phyloP scores from a whole-genome alignment of 2,888 invertebrate genomes.

The Diadegma fenestrale region DNA sequence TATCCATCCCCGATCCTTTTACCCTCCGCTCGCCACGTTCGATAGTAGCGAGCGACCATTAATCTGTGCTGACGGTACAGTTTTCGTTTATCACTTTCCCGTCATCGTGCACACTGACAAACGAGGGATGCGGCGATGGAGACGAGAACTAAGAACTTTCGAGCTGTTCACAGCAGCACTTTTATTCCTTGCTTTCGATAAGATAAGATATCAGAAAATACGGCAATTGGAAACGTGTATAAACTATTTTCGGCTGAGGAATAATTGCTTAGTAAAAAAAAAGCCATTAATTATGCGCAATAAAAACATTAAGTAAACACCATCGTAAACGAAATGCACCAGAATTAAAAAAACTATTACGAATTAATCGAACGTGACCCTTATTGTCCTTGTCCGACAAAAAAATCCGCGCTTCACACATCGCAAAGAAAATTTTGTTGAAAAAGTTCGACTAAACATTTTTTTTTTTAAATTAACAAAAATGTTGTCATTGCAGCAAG shows the following conservation, averaged over 20 bases:
- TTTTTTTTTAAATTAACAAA: too few relatives aligned
- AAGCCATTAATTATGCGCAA: too few relatives aligned
- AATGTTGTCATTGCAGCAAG: too few relatives aligned
- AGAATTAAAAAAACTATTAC: neutral
- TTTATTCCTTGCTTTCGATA: slow-evolving; percentile 60
- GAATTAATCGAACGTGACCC: neutral
- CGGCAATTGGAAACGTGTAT: slow-evolving; percentile 44
- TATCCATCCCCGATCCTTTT: slow-evolving; percentile 38
- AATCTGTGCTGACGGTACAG: slow-evolving; percentile 75
- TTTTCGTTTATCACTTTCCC: slow-evolving; percentile 71
- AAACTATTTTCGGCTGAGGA: neutral
- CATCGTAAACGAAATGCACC: neutral
- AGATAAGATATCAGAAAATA: slow-evolving; percentile 66
- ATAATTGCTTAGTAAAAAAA: neutral
- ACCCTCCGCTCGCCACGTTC: slow-evolving; percentile 54
- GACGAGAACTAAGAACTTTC: slow-evolving; percentile 52
- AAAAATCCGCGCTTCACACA: too few relatives aligned
- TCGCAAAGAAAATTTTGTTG: too few relatives aligned
- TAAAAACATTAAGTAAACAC: neutral
- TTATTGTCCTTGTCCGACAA: too few relatives aligned
- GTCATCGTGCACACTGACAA: slow-evolving; percentile 62
- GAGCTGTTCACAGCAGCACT: slow-evolving; percentile 62
- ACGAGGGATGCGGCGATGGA: slow-evolving; percentile 10
- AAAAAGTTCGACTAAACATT: too few relatives aligned
- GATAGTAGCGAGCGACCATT: slow-evolving; percentile 66